Evolutionary conservation across 1,140 invertebrate species (phyloP).

Genomic region (Dendrolimus punctatus): DNA sequence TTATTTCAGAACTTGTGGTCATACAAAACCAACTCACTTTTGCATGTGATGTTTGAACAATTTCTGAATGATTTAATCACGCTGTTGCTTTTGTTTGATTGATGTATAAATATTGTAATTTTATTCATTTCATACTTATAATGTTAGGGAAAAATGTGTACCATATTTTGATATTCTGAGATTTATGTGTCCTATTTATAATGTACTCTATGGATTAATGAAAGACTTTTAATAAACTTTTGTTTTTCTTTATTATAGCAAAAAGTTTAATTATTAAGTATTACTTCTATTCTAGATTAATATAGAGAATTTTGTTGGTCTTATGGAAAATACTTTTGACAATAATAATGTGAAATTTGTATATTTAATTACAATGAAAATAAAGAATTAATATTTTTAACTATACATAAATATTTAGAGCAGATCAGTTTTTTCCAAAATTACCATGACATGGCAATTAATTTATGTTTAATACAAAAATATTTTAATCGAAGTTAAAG

Average conservation of each 20-base stretch:
- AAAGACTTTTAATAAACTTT: too few relatives aligned
- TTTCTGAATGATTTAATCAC: constrained; percentile 10
- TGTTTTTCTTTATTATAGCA: too few relatives aligned
- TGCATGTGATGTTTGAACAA: constrained; percentile 9
- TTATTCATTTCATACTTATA: constrained; percentile 25
- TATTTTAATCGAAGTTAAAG: too few relatives aligned
- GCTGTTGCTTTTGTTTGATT: too few relatives aligned
- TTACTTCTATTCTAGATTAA: too few relatives aligned
- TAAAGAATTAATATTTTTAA: not conserved
- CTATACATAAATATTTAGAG: not conserved
- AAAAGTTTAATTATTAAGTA: too few relatives aligned
- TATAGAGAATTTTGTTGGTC: too few relatives aligned
- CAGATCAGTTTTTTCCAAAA: not conserved
- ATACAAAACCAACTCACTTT: constrained; percentile 28
- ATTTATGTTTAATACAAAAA: not conserved
- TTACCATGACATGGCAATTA: constrained; percentile 1
- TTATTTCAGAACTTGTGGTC: constrained; percentile 9
- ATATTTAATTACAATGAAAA: not conserved
- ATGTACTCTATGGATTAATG: not conserved
- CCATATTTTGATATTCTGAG: too few relatives aligned
- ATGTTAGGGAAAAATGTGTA: constrained; percentile 6
- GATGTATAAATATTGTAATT: constrained; percentile 12
- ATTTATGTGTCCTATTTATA: not conserved
- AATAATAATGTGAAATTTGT: not conserved
- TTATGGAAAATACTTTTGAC: not conserved